Base-by-base conservation (phyloP, 2,888 invertebrate species). In the Polydrusus tereticollis region DNA sequence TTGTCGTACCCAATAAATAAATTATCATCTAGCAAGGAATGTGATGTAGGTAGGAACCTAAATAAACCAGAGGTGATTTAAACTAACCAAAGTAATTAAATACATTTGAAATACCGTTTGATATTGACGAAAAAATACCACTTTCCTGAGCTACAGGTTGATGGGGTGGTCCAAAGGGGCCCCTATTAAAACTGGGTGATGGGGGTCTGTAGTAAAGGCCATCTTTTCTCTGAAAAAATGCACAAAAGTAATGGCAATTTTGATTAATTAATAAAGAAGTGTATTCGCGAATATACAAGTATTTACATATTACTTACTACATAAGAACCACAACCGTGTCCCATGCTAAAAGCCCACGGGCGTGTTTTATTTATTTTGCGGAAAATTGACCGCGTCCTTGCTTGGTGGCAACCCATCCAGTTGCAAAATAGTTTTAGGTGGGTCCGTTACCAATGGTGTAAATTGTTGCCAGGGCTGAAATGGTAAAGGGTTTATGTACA, bases 81-180 rank as follows among this genome's bases (percentile, higher is more conserved):
- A 50, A 29, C 21, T 75, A 80, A 66, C 82, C 82, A 38, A 94
- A 94, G 81, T 94, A 89, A 82, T 92, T 94, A 76, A 94, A 92
- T 78, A 95, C 87, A 81, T 89, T 94, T 82, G 92, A 94, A 80
- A 95, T 90, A 16, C 94, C 92, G 82, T 88, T 93, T 79, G 91
- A 91, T 79, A 95, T 89, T 43, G 93, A 92, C 18, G 94, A 90
- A 81, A 95, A 89, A 78, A 94, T 89, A 33, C 93, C 92, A 72
- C 86, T 84, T 75, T 88, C 87, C 62, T 86, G 85, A 8, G 83
- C 77, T 74, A 80, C 87, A 82, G 62, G 87, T 78, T 73, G 88
- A 57, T 60, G 66, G 66, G 82, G 81, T 47, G 86, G 86, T 38
- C 92, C 21, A 38, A 36, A 69, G 2, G 60, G 65, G 7, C 69